Evolutionary conservation across 2,113 vertebrate genomes (phyloP).

Genomic region (Forbesichthys agassizii): DNA sequence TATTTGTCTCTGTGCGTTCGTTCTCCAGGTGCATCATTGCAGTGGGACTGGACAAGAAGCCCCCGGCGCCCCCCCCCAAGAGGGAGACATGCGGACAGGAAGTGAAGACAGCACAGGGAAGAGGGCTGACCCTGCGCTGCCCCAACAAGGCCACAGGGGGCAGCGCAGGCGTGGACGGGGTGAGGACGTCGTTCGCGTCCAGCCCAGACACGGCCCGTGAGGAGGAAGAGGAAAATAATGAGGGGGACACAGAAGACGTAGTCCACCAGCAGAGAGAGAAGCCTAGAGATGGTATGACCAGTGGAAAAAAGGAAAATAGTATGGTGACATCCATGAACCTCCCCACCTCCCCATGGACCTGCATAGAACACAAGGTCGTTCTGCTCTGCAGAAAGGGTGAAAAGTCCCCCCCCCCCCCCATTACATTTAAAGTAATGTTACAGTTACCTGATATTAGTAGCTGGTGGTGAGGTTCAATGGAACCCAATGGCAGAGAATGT

Average conservation of each 20-base stretch:
- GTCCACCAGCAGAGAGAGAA: slow-evolving; percentile 45
- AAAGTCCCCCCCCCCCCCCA: too few species aligned
- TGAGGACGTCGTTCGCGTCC: neutral
- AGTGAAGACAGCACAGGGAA: neutral
- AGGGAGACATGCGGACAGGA: slow-evolving; percentile 59
- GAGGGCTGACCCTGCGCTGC: slow-evolving; percentile 30
- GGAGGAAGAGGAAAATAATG: slow-evolving; percentile 30
- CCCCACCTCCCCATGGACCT: too few species aligned
- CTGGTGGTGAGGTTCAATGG: too few species aligned
- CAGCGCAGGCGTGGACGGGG: slow-evolving; percentile 31
- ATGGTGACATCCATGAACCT: too few species aligned
- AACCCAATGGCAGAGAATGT: too few species aligned
- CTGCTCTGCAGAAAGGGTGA: too few species aligned
- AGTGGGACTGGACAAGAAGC: slow-evolving; percentile 87
- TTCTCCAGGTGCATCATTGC: slow-evolving; percentile 86
- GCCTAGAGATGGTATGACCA: slow-evolving; percentile 69
- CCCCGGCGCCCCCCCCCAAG: slow-evolving; percentile 72
- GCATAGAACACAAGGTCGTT: too few species aligned
- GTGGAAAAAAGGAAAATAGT: too few species aligned
- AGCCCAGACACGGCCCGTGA: slow-evolving; percentile 28
- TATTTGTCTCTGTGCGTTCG: neutral
- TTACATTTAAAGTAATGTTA: too few species aligned
- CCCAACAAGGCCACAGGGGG: slow-evolving; percentile 23
- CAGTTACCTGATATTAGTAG: too few species aligned
- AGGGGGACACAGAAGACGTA: slow-evolving; percentile 14